Evolutionary conservation across 2,888 invertebrate genomes (phyloP).

Genomic region (Baccha elongata): DNA sequence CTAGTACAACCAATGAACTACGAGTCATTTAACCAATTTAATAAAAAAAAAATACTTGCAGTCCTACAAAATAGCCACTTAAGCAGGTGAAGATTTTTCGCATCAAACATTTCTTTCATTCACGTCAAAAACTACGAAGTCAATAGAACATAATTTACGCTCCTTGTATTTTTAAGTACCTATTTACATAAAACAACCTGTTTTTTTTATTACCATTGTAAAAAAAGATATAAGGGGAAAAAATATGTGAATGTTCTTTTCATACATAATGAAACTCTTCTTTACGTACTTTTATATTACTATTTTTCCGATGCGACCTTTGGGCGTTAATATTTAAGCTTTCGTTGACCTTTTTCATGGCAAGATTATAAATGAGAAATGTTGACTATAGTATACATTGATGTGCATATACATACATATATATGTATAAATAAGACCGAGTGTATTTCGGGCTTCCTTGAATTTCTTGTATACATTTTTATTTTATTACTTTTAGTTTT

Average conservation of each 20-base stretch:
- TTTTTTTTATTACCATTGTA: too few relatives aligned
- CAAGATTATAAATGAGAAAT: conserved; percentile 46
- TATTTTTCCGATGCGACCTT: conserved; percentile 48
- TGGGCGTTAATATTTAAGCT: conserved; percentile 39
- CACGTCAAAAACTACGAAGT: too few relatives aligned
- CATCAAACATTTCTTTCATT: too few relatives aligned
- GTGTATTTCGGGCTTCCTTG: conserved; percentile 28
- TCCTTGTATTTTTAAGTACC: too few relatives aligned
- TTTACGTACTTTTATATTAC: not conserved
- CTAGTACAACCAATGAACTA: too few relatives aligned
- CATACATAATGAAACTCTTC: conserved; percentile 23
- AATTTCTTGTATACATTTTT: conserved; percentile 34
- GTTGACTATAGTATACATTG: not conserved
- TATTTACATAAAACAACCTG: too few relatives aligned
- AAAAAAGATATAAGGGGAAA: too few relatives aligned
- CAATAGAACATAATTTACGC: too few relatives aligned
- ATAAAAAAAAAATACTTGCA: too few relatives aligned
- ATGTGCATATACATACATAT: not conserved
- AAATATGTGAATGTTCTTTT: not conserved
- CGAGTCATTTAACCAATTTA: too few relatives aligned
- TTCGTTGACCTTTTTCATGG: conserved; percentile 44
- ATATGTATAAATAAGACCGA: not conserved
- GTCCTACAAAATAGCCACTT: too few relatives aligned
- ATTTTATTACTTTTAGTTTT: not conserved
- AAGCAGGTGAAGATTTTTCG: too few relatives aligned